These are phyloP conservation scores for Montipora capitata DNA, from an alignment of 92 coral and sea anemone genomes.

Conservation along the genomic window DNA sequence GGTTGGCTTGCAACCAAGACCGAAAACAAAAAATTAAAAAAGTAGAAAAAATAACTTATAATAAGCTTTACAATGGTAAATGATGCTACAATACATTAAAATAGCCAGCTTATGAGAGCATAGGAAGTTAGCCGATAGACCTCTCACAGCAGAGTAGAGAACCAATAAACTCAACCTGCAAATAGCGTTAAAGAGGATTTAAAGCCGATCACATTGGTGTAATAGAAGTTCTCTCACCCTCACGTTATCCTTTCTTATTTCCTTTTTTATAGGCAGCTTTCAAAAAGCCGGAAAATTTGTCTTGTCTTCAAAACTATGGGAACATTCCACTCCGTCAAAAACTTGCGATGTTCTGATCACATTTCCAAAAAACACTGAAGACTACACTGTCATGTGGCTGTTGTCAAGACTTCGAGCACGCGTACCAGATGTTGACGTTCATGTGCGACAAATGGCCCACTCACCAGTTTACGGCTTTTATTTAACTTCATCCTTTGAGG, in stretches of 20 bases:
- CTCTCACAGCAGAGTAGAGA: no score
- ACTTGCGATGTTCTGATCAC: constrained; percentile 95
- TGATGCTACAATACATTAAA: no score
- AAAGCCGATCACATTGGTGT: no score
- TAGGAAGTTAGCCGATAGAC: no score
- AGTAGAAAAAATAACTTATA: no score
- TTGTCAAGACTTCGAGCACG: constrained; percentile 96
- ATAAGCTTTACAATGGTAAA: no score
- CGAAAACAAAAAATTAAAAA: no score
- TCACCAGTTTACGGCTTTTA: constrained; percentile 97
- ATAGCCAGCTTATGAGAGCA: no score
- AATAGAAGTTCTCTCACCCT: no score
- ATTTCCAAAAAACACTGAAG: constrained; percentile 98
- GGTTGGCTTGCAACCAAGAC: no score
- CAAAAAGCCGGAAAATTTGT: constrained; percentile 95
- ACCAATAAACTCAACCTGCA: no score
- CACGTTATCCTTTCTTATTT: background rate
- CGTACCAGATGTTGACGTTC: constrained; percentile 94
- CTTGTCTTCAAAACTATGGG: constrained; percentile 97
- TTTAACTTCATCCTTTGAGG: constrained; percentile 87
- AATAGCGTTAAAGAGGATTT: no score
- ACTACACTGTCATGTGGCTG: constrained; percentile 99
- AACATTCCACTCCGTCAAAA: constrained; percentile 94
- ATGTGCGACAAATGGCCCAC: constrained; percentile 98
- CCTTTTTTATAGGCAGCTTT: constrained; percentile 64